phyloP scores from a whole-genome alignment of 2,113 vertebrate genomes.

The Oenanthe oenanthe region DNA sequence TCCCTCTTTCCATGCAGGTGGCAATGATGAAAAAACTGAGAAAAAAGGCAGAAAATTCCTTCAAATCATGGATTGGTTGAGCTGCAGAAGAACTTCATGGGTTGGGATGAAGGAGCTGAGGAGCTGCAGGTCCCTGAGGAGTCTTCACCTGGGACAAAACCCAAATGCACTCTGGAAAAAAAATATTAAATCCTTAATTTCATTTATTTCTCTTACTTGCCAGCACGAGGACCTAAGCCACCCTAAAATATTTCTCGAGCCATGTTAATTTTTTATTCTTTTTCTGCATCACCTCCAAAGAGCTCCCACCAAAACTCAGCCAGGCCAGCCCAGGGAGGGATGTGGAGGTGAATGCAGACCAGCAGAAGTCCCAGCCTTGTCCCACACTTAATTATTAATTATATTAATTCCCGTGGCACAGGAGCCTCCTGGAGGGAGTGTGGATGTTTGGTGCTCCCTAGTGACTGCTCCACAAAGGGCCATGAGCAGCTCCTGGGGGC shows the following conservation, averaged over 20 bases:
- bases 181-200: background rate
- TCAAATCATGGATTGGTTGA: background rate
- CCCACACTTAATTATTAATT: background rate
- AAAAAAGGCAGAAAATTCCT: background rate
- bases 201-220: background rate
- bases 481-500: background rate
- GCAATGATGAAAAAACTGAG: background rate
- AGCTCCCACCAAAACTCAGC: accelerated
- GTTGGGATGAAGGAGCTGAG: background rate
- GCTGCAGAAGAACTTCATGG: background rate
- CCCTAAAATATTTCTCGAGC: background rate
- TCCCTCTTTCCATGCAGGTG: background rate
- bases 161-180: background rate
- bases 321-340: too few species aligned
- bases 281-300: background rate
- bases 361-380: background rate
- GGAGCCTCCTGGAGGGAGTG: background rate
- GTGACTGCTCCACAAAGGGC: background rate
- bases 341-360: background rate
- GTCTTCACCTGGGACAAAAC: background rate
- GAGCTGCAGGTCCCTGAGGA: background rate
- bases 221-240: background rate
- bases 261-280: accelerated
- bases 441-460: constrained; percentile 51
- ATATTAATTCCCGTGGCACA: background rate